Evolutionary conservation across 2,888 invertebrate genomes (phyloP), one percentile per base, ranked within the genome.

Genomic region (Nyleta sp.): DNA sequence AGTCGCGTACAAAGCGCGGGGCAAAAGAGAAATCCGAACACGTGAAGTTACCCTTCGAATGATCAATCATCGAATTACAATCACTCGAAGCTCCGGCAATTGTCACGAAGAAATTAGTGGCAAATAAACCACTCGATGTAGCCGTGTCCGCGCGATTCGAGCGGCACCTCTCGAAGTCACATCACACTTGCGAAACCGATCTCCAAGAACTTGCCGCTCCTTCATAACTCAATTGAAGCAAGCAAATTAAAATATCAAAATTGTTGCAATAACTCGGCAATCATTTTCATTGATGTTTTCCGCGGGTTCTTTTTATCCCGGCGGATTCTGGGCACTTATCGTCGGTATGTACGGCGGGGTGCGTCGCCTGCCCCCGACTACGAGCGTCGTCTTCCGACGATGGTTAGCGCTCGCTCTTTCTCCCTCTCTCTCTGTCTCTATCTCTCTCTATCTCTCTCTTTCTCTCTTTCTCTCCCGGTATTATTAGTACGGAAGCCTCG

Each of bases 401-500:
- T 53, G 65, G 53, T 67, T 72, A 72, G 44, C 53, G 40, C 42
- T 65, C 48, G 33, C 24, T 52, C 20, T 44, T 48, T 65, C 50
- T 71, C 74, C 53, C 68, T 57, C 60, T 40, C 55, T 73, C 40
- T 28, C 50, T 64, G 50, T 68, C 11, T 35, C 13, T 48, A 22
- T 60, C 67, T 76, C 80, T 40, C 42, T 53, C 70, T n/a, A n/a
- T n/a, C n/a, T n/a, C n/a, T n/a, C 55, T 73, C 40, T 28, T 48
- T 64, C 55, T 68, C 11, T 35, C 13, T 48, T 24, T 60, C 67
- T 76, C 80, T 40, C 42, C 53, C 70, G 48, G 78, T 79, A 77
- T 81, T 81, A 81, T 79, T 81, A 86, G 88, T 86, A 85, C 84
- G 83, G 85, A 85, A 86, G 84, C 87, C 85, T 85, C 86, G 85